Evolutionary conservation across 2,797 vertebrate genomes (phyloP).

Genomic region (Anisognathus igniventris): DNA sequence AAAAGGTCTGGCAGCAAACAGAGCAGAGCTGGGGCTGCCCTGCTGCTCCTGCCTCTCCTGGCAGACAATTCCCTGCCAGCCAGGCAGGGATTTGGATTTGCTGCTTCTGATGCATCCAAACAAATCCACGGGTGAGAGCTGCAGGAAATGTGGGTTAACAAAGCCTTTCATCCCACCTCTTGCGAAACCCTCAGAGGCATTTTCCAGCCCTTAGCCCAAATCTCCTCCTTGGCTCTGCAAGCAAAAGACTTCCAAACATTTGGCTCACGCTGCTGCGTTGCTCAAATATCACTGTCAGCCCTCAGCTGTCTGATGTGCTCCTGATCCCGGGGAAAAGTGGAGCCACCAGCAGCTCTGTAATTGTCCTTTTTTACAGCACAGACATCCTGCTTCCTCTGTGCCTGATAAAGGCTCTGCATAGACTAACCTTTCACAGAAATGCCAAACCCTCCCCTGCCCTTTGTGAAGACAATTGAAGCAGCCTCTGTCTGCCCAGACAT

Average conservation of each 20-base stretch:
- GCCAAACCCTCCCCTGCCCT: slow-evolving; percentile 50
- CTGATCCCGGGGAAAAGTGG: neutral
- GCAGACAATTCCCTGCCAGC: neutral
- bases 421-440: slow-evolving; percentile 43
- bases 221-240: neutral
- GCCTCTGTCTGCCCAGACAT: neutral
- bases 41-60: neutral
- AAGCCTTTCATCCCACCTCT: slow-evolving; percentile 31
- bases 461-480: slow-evolving; percentile 6
- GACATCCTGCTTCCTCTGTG: slow-evolving; percentile 5
- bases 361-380: neutral
- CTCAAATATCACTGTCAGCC: neutral
- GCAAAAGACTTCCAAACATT: neutral
- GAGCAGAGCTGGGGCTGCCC: neutral
- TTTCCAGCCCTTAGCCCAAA: neutral
- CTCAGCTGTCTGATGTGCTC: neutral
- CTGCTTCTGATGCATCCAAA: neutral
- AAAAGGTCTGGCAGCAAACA: neutral
- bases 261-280: neutral
- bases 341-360: neutral
- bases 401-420: neutral
- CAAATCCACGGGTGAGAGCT: neutral
- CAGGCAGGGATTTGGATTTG: neutral
- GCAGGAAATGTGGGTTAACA: neutral
- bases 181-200: neutral